Conservation (phyloP, 2,888 invertebrate species). For the Steinernema hermaphroditum region DNA sequence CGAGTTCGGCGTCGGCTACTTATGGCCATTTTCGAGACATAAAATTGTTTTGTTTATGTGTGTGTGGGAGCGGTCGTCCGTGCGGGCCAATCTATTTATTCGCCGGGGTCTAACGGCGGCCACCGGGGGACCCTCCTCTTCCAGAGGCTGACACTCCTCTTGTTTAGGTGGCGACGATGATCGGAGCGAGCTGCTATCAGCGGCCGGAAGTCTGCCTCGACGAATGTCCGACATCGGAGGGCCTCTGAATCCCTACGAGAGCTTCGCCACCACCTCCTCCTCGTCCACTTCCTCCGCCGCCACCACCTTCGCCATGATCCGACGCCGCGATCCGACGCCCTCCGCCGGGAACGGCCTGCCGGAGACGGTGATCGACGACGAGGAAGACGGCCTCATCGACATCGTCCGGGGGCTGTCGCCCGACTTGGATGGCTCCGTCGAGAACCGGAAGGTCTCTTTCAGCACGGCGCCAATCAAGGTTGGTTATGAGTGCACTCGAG, state of each 20-base stretch:
- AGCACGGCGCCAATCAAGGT: slow-evolving; percentile 64
- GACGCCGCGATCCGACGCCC: background rate
- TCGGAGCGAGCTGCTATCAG: slow-evolving; percentile 16
- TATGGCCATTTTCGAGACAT: background rate
- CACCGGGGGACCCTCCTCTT: background rate
- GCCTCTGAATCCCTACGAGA: slow-evolving; percentile 3
- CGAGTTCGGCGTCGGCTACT: background rate
- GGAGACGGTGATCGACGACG: background rate
- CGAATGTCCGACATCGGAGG: background rate
- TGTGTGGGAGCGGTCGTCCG: background rate
- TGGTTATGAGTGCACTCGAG: too few species aligned
- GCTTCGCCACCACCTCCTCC: background rate
- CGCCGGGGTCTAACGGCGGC: background rate
- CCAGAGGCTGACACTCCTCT: background rate
- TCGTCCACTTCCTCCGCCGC: background rate
- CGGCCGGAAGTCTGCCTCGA: slow-evolving; percentile 7
- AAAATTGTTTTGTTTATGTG: slow-evolving; percentile 22
- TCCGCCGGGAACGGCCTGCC: background rate
- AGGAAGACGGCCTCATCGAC: slow-evolving; percentile 39
- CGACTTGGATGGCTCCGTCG: slow-evolving; percentile 40
- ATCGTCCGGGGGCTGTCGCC: slow-evolving; percentile 58
- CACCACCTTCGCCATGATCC: slow-evolving; percentile 21
- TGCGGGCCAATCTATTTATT: slow-evolving; percentile 24
- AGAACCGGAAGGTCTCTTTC: slow-evolving; percentile 63
- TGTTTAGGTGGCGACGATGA: slow-evolving; percentile 23